These are phyloP conservation scores for Ictidomys tridecemlineatus DNA, from an alignment of 2,113 vertebrate genomes.

Conservation along the genomic window DNA sequence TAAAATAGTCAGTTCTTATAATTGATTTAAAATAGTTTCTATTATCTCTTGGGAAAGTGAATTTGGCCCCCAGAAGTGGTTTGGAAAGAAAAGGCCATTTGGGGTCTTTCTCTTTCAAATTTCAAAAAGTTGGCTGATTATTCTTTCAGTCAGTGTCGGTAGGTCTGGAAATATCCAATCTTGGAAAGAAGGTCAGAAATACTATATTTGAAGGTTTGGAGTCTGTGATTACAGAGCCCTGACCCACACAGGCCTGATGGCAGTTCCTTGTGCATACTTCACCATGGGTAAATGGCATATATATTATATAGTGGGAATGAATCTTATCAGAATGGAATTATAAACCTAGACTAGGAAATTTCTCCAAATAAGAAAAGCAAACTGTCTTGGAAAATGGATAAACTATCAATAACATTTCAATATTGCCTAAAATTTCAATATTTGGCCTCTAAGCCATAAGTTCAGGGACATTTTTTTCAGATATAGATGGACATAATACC, in stretches of 20 bases:
- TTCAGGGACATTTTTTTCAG: neutral
- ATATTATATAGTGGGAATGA: neutral
- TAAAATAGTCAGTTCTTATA: neutral
- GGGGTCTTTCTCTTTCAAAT: neutral
- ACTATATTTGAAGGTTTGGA: neutral
- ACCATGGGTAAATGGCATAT: neutral
- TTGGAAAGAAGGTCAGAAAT: neutral
- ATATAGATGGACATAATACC: too few species aligned
- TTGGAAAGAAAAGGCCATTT: neutral
- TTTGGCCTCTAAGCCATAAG: neutral
- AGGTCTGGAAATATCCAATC: neutral
- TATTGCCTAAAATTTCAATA: neutral
- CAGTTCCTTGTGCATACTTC: neutral
- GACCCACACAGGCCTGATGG: neutral
- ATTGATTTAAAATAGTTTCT: neutral
- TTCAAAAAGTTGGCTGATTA: neutral
- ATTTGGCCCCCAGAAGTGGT: neutral
- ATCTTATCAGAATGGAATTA: neutral
- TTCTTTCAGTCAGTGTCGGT: neutral
- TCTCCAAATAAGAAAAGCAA: neutral
- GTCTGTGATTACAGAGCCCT: neutral
- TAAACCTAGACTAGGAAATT: neutral
- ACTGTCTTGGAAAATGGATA: neutral
- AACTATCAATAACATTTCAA: neutral
- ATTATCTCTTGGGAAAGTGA: neutral